Conservation (phyloP, 2,888 invertebrate species). For the Phengaris arion region DNA sequence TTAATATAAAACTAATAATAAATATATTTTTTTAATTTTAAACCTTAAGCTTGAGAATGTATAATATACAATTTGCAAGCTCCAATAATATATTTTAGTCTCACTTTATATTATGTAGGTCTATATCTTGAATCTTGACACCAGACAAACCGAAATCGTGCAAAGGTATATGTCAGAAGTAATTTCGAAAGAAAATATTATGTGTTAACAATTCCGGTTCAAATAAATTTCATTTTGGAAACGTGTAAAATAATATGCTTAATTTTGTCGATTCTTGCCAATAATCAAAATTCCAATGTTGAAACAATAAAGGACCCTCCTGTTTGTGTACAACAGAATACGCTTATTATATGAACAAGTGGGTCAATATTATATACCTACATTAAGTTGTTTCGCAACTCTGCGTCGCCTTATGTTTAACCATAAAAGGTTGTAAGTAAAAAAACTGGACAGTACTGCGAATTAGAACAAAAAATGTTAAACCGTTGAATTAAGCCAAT, state of each 20-base stretch:
- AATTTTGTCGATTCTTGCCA: too few species aligned
- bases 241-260: background rate
- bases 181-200: background rate
- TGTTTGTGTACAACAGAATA: background rate
- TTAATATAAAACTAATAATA: too few species aligned
- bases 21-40: too few species aligned
- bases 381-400: constrained; percentile 7
- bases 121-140: background rate
- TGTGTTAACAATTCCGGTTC: background rate
- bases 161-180: background rate
- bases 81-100: too few species aligned
- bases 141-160: background rate
- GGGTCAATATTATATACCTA: constrained; percentile 15
- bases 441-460: constrained; percentile 15
- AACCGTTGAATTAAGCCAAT: background rate
- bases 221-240: background rate
- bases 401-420: constrained; percentile 3
- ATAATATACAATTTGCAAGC: too few species aligned
- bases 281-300: background rate
- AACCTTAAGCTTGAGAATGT: too few species aligned
- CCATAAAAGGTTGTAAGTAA: constrained; percentile 9
- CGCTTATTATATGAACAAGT: background rate
- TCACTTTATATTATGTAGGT: too few species aligned
- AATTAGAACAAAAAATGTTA: constrained; percentile 23
- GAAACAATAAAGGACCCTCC: background rate